Base-by-base conservation (phyloP, 2,888 invertebrate species). In the Hirtodrosophila cameraria region DNA sequence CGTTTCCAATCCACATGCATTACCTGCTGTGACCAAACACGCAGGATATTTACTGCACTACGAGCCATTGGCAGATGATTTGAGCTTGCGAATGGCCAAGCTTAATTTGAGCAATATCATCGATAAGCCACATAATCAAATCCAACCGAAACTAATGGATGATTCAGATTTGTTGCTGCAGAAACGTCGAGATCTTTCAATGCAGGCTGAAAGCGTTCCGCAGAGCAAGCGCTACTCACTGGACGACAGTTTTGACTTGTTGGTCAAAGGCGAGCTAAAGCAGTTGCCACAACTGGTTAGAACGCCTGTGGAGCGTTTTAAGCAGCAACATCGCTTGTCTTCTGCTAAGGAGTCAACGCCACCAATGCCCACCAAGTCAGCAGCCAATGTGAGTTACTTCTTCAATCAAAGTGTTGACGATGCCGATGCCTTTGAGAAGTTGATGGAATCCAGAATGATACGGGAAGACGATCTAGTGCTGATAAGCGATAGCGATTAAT, bases 361-460 rank as follows among this genome's bases (percentile, higher is more conserved):
- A 7, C 12, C 28, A 8, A 8, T 43, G 1, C 3, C 13, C 50
- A 2, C 3, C 13, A 1, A 42, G 13, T 12, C 60, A 12, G 12
- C 57, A n/a, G 23, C 33, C 1, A 85, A 86, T 63, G 62, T 85
- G 81, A 93, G 93, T 82, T 92, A 92, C 86, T 93, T 93, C 69
- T 93, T 93, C 15, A 64, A 84, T 65, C 73, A 73, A 25, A 75
- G 92, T 69, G 90, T 90, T 68, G 91, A 91, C 1, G 91, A 90
- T 38, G 92, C 91, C 28, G 89, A 94, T 88, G 92, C 92, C 8
- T 94, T 94, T 82, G 94, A 94, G 88, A 91, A 92, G 79, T 92
- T 94, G 2, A 87, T 94, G 64, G 92, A 92, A 50, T 82, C 89
- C 50, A 91, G 91, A 11, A 43, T 75, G 48, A 31, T 27, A 13